Base-by-base conservation (phyloP, 2,888 invertebrate genomes). In the Mesorhabditis spiculigera region DNA sequence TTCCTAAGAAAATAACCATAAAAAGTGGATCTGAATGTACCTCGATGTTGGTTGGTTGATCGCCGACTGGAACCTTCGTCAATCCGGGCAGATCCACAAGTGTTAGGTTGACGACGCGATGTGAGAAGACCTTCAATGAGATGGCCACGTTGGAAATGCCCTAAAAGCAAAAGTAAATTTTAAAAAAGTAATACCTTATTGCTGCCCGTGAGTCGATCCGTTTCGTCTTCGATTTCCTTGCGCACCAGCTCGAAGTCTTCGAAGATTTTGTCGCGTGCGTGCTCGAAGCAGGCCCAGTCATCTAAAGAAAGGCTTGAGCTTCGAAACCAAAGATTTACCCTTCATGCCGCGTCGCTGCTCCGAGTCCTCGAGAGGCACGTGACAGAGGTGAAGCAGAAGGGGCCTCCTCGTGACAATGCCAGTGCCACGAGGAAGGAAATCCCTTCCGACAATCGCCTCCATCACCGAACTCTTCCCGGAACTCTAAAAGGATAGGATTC, bases 381-480 rank as follows among this genome's bases (percentile, higher is more conserved):
- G 76, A 67, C 84, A 76, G 43, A 85, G 76, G 71, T 85, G 86
- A 6, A 85, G 77, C 28, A 88, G 86, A n/a, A 89, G 80, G 4
- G 88, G 88, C 74, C 88, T 78, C 68, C 88, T 83, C 4, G 88
- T 88, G 6, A 88, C 88, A 70, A 88, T 88, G 13, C 88, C 88
- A 68, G 85, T 86, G n/a, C 88, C 84, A 8, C 84, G 82, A 13
- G 84, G 84, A 65, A 84, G 71, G 68, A 84, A 84, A 70, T 84
- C 84, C 66, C 83, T 82, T 67, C 13, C 75, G 16, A 65, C 28
- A 16, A 13, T 89, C 87, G 94, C 93, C 88, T 99, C 98, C 80
- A 98, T 91, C n/a, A 98, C 97, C 43, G 97, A 97, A 89, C 96
- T 96, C 89, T 98, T 98, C 65, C 98, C 98, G 65, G 97, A 95